Base-by-base conservation (phyloP, 2,888 invertebrate species). In the Oxycera nigricornis region DNA sequence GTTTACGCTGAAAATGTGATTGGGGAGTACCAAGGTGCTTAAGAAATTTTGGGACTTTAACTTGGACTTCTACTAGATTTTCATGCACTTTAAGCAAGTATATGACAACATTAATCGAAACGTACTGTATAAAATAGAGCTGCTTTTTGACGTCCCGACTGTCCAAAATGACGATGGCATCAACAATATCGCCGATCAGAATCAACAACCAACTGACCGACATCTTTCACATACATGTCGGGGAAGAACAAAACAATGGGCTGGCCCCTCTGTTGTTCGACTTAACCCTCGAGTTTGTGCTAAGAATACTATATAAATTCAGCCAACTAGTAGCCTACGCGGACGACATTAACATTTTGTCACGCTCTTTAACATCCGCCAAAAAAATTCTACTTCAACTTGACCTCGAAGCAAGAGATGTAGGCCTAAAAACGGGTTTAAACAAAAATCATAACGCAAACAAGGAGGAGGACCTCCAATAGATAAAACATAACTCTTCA, bases 111-210 rank as follows among this genome's bases (percentile, higher is more conserved):
- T 59, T 26, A 14, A 59, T 11, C 24, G 7, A 7, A 24, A 59
- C 26, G 59, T 59, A 59, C 24, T 59, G 59, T 59, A 59, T 11
- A 17, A 59, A 59, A 59, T 59, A 1, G 28, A n/a, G 17, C n/a
- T 59, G 28, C 14, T 2, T 14, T 59, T n/a, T 30, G 14, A 59
- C 28, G n/a, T 9, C 17, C 28, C 59, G 59, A 22, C 28, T 26
- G 3, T 28, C 24, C 4, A 59, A 26, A 59, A 59, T 59, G 59
- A 26, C 28, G n/a, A 59, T 28, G 28, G 28, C 59, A 7, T 24
- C 2, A 9, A 26, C 59, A 26, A 26, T 11, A 4, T 59, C 28
- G 14, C 28, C 24, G 14, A 30, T 59, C 59, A 17, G 59, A 17
- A 26, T 59, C 24, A 26, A 59, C 4, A 59, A 59, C 28, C 26